Evolutionary conservation across 1,140 invertebrate genomes (phyloP), one percentile per base, ranked within the genome.

Genomic region (Drosophila sechellia): DNA sequence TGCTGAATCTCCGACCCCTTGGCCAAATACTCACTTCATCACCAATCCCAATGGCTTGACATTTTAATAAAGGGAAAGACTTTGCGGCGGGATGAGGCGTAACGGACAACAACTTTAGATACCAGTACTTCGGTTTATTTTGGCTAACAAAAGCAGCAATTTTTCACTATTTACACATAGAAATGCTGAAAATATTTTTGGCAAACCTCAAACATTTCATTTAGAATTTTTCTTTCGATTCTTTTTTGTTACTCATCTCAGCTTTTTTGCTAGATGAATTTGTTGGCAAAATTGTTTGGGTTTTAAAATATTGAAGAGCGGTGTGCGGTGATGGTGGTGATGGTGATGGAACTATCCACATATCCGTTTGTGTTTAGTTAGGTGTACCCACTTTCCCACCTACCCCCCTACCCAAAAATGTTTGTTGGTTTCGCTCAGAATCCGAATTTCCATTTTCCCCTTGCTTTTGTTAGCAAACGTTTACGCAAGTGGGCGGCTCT

Each of bases 141-240:
- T 48, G 48, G 34, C 52, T 39, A 58, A 45, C 31, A 61, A 53
- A 54, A 37, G 55, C 22, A 17, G 48, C 40, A 27, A 56, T 75
- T 75, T 75, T 75, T 56, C 61, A 68, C 73, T 54, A 76, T 76
- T 76, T 76, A 76, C 76, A 60, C 71, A 64, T 54, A 45, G 15
- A 66, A 81, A 81, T 77, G 81, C 56, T 66, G 61, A 43, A 81
- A 87, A 86, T 86, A 87, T 86, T 87, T 87, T 72, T 72, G 84
- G 84, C 76, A 68, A 87, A 87, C 83, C 83, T 79, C 76, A 87
- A 87, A 87, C 79, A 87, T 87, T 87, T 87, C 59, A 79, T 83
- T 87, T 73, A 52, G 66, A 31, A 65, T 86, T 87, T 58, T 65
- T 58, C 49, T 27, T 52, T 65, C 39, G 35, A 39, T 72, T 34